A percentile compares a stretch with the other conserved stretches of the same genome.
These are phyloP conservation scores for Cetonia aurata DNA, from an alignment of 2,888 invertebrate genomes.

Conservation along the genomic window DNA sequence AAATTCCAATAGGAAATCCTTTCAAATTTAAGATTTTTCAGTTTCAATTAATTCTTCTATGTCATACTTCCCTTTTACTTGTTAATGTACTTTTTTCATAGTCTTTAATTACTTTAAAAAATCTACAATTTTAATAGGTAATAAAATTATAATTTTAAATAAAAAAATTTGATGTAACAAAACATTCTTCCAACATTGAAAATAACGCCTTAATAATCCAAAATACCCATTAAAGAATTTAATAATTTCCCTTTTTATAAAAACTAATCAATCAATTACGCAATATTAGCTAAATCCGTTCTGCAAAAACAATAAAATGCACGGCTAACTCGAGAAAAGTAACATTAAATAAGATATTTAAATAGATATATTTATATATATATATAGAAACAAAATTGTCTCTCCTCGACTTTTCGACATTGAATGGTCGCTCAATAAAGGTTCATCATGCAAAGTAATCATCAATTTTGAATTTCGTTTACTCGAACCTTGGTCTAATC, in stretches of 20 bases:
- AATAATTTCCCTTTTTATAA: neutral
- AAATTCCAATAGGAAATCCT: too few species aligned
- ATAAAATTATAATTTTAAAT: too few species aligned
- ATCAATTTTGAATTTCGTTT: conserved; percentile 46
- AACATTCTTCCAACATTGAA: too few species aligned
- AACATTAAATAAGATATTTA: conserved; percentile 6
- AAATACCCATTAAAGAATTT: neutral
- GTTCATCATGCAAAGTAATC: conserved; percentile 51
- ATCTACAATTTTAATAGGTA: too few species aligned
- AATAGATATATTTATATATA: conserved; percentile 17
- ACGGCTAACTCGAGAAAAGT: conserved; percentile 12
- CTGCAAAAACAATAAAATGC: conserved; percentile 19
- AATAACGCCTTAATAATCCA: neutral
- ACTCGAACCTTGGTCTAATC: conserved; percentile 64
- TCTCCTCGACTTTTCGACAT: conserved; percentile 14
- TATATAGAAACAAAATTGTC: conserved; percentile 11
- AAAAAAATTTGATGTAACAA: too few species aligned
- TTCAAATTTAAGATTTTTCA: too few species aligned
- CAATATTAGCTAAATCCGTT: conserved; percentile 35
- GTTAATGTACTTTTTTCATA: too few species aligned
- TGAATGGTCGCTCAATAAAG: conserved; percentile 36
- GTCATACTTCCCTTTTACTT: too few species aligned
- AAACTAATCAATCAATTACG: conserved; percentile 31
- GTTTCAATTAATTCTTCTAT: too few species aligned
- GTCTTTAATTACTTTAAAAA: too few species aligned